Percentiles rank a stretch among this genome's conserved stretches.
Evolutionary conservation across 2,797 vertebrate genomes (phyloP).

Genomic region (Tragopan temminckii): DNA sequence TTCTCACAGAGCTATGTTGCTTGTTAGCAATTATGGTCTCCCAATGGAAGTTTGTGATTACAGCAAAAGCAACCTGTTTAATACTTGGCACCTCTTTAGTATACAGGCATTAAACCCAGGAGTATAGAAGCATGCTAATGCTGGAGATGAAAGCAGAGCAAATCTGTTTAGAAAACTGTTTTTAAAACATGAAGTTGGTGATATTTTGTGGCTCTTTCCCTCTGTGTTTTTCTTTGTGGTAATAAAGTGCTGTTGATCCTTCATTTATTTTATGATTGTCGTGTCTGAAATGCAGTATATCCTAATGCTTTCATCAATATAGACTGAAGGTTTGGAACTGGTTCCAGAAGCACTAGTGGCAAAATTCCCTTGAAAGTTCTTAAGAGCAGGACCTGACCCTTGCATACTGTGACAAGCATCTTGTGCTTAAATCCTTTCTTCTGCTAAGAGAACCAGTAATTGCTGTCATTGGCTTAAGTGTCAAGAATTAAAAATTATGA

Average conservation of each 20-base stretch:
- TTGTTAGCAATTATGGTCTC: conserved; percentile 78
- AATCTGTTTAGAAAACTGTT: conserved; percentile 4
- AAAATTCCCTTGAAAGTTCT: conserved; percentile 3
- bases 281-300: not conserved
- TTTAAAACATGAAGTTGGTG: not conserved
- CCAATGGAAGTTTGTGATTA: conserved; percentile 77
- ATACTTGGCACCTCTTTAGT: conserved; percentile 65
- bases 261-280: not conserved
- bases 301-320: not conserved
- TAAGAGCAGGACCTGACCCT: not conserved
- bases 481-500: not conserved
- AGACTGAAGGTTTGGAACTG: not conserved
- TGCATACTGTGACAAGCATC: not conserved
- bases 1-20: conserved; percentile 75
- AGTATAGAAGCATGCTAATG: conserved; percentile 56
- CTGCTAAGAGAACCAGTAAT: not conserved
- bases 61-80: conserved; percentile 76
- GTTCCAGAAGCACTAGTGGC: not conserved
- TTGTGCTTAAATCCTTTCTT: not conserved
- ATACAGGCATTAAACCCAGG: conserved; percentile 65
- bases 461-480: not conserved
- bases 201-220: not conserved
- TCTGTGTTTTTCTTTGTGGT: not conserved
- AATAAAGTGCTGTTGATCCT: not conserved
- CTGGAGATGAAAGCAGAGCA: conserved; percentile 47